Evolutionary conservation across 2,797 vertebrate genomes (phyloP), one percentile per base, ranked within the genome.

Genomic region (Epinephelus coioides): DNA sequence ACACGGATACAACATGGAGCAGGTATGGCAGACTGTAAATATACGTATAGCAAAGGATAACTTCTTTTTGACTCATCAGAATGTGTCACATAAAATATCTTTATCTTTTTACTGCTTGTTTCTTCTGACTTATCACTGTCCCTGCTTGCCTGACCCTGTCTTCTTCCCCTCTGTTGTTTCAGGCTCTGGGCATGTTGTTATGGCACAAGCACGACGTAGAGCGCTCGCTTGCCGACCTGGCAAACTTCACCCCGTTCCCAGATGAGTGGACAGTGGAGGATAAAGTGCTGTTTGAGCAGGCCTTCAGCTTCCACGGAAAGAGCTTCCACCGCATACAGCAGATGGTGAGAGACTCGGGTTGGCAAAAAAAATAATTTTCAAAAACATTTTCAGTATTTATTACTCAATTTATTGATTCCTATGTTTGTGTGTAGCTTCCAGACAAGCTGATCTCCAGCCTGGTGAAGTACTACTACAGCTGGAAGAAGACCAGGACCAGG

Each of bases 121-220:
- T 56, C 13, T 19, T 25, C 23, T 78, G 18, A 70, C 14, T 47
- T 10, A 3, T 21, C 12, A 21, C 51, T 1, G 40, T 27, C n/a
- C 17, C 11, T 17, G 10, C 9, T 51, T 34, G 63, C 14, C 47
- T 60, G 27, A 46, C 57, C 21, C 2, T 4, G 10, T 19, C 9
- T 47, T 23, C 3, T 2, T 55, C 83, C 6, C 13, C 18, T 15
- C 17, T 14, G 12, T 11, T 34, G 83, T 1, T 59, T 34, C 89
- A 98, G 97, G 95, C 97, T 0, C 93, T 98, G 60, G 97, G 97
- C n/a, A 98, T 98, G 97, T 88, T 98, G 3, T 79, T 98, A 44
- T 98, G 97, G 97, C 97, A 98, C 89, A 98, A 98, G 60, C 97
- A 98, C 0, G 96, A 98, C 0, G 97, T 98, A 84, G 97, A 98